Base-by-base conservation (phyloP, 2,797 vertebrate genomes). In the Limosa lapponica region DNA sequence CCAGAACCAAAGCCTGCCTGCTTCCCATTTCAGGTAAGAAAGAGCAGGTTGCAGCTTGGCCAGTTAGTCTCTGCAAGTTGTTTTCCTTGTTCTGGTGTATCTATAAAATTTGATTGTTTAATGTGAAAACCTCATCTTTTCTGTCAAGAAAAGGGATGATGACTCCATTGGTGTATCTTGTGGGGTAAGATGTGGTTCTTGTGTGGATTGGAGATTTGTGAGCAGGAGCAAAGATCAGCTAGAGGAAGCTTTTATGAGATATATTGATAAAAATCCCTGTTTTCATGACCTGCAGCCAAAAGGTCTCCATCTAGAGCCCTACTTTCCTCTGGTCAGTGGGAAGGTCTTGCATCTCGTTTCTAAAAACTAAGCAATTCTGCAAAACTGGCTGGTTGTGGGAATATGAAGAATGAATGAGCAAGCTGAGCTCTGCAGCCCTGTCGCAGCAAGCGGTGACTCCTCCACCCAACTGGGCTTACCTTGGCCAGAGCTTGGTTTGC, bases 401-500 rank as follows among this genome's bases (percentile, higher is more conserved):
- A 18, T 12, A 7, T 3, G 2, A 10, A 5, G 55, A 27, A 12
- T 0, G 41, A 32, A 67, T 6, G 5, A 3, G 8, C 44, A n/a
- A 10, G 14, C 19, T 30, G 61, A 34, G 62, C 27, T 23, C 54
- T 37, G 77, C 34, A 54, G 30, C 61, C 30, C 55, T 18, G 1
- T 9, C 2, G 2, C 32, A 24, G 49, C 44, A 13, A 30, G 34
- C 19, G 27, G 51, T 58, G 11, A 10, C 11, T 36, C 43, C 5
- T 24, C 39, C 32, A 8, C 11, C 20, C 11, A 0, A 1, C 10
- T 5, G 4, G 62, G 96, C 97, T 98, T 96, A 99, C 99, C 97
- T 71, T 96, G 96, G 58, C 44, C 3, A 8, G 97, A 97, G 11
- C 97, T 91, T 67, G 98, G 97, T 0, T 37, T 8, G 82, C 98